Evolutionary conservation across 1,140 invertebrate species (phyloP).

Genomic region (Aphidius gifuensis): DNA sequence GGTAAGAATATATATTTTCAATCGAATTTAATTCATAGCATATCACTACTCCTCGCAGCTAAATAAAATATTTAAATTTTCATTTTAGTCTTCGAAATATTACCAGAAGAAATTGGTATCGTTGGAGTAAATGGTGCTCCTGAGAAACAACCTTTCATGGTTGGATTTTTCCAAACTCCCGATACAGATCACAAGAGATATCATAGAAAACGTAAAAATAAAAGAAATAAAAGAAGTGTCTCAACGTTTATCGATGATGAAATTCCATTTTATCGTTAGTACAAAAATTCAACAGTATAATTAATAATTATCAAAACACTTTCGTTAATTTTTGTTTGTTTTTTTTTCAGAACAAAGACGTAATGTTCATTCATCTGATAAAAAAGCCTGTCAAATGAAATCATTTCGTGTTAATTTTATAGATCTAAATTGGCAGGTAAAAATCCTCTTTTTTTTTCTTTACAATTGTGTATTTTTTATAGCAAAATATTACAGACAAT

Average conservation of each 20-base stretch:
- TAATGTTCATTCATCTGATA: background rate
- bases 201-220: background rate
- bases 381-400: constrained; percentile 70
- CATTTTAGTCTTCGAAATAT: too few species aligned
- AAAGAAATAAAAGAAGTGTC: background rate
- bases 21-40: too few species aligned
- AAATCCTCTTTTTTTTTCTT: too few species aligned
- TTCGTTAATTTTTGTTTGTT: background rate
- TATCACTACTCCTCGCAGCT: too few species aligned
- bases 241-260: background rate
- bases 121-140: constrained; percentile 67
- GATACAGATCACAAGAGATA: constrained; percentile 11
- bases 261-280: background rate
- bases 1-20: constrained; percentile 50
- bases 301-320: background rate
- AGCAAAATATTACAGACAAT: too few species aligned
- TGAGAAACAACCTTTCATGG: constrained; percentile 80
- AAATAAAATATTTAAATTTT: too few species aligned
- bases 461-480: too few species aligned
- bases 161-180: constrained; percentile 68
- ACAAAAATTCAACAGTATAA: background rate
- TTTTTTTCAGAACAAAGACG: constrained; percentile 55
- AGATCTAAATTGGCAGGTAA: constrained; percentile 73
- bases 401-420: constrained; percentile 81
- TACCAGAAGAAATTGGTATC: background rate